Evolutionary conservation across 2,888 invertebrate species (phyloP).

Genomic region (Apantesis nais): DNA sequence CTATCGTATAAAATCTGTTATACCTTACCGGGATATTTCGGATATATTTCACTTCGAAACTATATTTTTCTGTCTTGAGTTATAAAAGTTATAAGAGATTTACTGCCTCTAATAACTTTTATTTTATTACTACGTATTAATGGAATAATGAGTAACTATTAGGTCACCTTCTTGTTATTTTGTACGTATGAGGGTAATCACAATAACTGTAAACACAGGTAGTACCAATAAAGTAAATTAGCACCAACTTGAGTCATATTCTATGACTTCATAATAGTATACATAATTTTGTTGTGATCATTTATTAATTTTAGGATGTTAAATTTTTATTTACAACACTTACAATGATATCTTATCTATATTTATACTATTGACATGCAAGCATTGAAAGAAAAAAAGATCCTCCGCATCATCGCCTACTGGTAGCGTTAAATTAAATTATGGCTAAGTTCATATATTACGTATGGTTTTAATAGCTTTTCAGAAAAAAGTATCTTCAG

Average conservation of each 20-base stretch:
- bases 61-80: neutral
- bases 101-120: neutral
- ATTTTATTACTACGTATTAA: neutral
- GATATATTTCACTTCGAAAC: neutral
- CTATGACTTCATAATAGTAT: neutral
- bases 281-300: neutral
- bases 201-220: neutral
- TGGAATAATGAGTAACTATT: neutral
- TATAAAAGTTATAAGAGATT: neutral
- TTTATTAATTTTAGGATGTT: neutral
- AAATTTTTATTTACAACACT: no score
- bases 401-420: no score
- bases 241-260: neutral
- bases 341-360: no score
- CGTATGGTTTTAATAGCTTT: no score
- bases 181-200: neutral
- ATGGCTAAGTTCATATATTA: no score
- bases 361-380: no score
- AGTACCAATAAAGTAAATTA: neutral
- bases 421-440: no score
- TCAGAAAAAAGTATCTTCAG: no score
- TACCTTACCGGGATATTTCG: neutral
- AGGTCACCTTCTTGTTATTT: neutral
- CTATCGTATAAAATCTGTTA: no score
- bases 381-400: no score